A percentile compares a stretch with the other conserved stretches of the same genome.
Conservation (phyloP, 1,140 invertebrate genomes). For the Stenopsyche tienmushanensis region DNA sequence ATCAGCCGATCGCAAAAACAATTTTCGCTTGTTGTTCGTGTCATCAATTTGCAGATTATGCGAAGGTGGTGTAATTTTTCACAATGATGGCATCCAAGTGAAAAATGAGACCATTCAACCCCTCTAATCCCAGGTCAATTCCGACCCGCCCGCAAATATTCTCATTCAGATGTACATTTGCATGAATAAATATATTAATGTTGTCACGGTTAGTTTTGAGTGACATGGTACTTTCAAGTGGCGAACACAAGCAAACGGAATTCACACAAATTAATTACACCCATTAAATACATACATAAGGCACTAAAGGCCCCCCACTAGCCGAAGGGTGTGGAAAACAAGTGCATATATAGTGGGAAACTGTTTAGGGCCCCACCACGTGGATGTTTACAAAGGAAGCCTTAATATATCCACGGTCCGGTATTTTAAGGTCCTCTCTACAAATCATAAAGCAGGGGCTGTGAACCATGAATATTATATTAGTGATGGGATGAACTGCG, state of each 20-base stretch:
- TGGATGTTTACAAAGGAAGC: not conserved
- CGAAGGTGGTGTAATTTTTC: too few relatives aligned
- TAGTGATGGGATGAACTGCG: too few relatives aligned
- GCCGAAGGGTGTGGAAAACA: not conserved
- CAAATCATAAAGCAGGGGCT: not conserved
- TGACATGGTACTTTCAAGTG: constrained; percentile 17
- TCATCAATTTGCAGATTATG: too few relatives aligned
- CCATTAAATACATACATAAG: constrained; percentile 33
- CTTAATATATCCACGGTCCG: not conserved
- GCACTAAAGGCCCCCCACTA: not conserved
- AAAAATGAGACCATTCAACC: too few relatives aligned
- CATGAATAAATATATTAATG: too few relatives aligned
- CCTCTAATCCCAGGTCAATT: too few relatives aligned
- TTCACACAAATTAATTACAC: constrained; percentile 38
- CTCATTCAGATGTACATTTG: too few relatives aligned
- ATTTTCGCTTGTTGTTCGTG: too few relatives aligned
- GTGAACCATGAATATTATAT: not conserved
- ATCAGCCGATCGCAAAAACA: too few relatives aligned
- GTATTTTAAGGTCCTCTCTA: constrained; percentile 16
- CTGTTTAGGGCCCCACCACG: not conserved
- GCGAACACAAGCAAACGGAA: constrained; percentile 25
- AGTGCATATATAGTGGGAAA: too few relatives aligned
- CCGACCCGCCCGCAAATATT: too few relatives aligned
- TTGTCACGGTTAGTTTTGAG: constrained; percentile 2
- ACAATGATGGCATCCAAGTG: too few relatives aligned